Conservation (phyloP, 2,113 vertebrate species). For the Bubalus kerabau region DNA sequence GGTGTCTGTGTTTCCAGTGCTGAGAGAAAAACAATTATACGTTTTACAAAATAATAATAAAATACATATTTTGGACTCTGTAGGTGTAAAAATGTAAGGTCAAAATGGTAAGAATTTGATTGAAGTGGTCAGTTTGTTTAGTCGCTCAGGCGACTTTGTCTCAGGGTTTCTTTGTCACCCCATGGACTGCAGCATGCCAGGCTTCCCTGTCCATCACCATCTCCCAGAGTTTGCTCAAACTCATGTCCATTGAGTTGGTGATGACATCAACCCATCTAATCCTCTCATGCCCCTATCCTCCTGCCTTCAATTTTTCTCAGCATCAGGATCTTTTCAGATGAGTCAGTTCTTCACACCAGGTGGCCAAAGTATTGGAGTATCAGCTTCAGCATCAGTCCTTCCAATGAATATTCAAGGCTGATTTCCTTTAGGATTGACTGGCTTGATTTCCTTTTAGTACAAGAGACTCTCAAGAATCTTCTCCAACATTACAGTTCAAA, state of each 20-base stretch:
- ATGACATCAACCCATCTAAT: background rate
- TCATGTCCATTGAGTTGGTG: background rate
- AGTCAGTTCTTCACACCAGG: background rate
- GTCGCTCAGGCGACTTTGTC: rapidly evolving
- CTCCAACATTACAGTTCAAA: background rate
- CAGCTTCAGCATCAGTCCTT: background rate
- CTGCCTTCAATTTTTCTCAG: background rate
- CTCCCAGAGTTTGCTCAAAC: background rate
- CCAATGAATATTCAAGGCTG: background rate
- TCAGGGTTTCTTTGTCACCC: background rate
- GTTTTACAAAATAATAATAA: background rate
- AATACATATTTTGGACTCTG: background rate
- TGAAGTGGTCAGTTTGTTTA: background rate
- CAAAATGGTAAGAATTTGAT: background rate
- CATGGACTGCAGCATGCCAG: background rate
- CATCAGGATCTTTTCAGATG: background rate
- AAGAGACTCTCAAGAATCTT: background rate
- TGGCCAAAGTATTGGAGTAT: background rate
- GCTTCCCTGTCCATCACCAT: background rate
- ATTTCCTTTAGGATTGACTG: background rate
- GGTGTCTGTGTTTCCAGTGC: background rate
- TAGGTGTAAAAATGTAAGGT: background rate
- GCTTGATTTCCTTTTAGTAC: background rate
- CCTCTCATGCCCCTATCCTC: background rate
- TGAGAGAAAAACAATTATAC: background rate